Conservation (phyloP, 2,888 invertebrate species). For the Elegia similella region DNA sequence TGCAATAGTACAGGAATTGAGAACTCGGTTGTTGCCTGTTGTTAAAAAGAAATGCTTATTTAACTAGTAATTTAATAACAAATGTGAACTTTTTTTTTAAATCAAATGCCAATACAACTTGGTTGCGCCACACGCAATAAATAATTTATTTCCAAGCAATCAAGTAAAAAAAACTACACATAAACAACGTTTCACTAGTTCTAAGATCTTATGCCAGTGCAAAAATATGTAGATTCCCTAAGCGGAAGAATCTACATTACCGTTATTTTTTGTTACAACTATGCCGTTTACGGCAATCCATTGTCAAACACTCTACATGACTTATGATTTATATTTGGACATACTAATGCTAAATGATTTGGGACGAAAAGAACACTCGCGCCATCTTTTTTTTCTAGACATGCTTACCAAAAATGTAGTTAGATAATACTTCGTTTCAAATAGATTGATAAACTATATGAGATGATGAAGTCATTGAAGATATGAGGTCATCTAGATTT, state of each 20-base stretch:
- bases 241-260: neutral
- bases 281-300: neutral
- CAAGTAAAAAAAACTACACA: neutral
- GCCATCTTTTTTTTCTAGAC: neutral
- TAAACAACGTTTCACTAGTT: neutral
- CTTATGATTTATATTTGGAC: neutral
- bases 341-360: neutral
- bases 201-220: neutral
- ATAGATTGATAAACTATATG: neutral
- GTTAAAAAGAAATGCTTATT: no score
- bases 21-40: no score
- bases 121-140: no score
- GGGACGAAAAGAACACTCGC: neutral
- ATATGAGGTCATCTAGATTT: neutral
- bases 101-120: no score
- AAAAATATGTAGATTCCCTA: constrained; percentile 4
- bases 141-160: neutral
- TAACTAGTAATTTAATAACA: no score
- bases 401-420: neutral
- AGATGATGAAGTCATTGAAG: neutral
- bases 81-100: no score
- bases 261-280: neutral
- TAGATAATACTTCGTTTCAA: neutral
- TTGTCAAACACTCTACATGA: neutral
- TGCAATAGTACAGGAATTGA: no score